Evolutionary conservation across 2,888 invertebrate genomes (phyloP), one percentile per base, ranked within the genome.

Genomic region (Hydraecia micacea): DNA sequence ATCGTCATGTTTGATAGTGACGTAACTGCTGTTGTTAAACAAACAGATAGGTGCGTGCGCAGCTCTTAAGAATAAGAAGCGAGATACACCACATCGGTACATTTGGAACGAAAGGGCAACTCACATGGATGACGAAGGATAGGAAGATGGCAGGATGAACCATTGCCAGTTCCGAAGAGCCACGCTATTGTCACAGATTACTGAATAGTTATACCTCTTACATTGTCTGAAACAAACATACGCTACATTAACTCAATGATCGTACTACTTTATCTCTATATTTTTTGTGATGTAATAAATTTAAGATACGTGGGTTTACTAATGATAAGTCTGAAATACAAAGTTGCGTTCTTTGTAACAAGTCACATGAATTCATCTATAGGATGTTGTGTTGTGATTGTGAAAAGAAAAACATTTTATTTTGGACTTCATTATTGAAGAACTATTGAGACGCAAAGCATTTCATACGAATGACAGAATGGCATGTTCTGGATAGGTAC

Each of bases 181-280:
- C 79, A 80, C 77, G 79, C 80, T 83, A 73, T 73, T 65, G 77
- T 80, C 72, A 72, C 70, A n/a, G n/a, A n/a, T n/a, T n/a, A n/a
- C n/a, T n/a, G n/a, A n/a, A n/a, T n/a, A n/a, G n/a, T n/a, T n/a
- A 77, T 52, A 52, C 77, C 83, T 87, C 74, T 88, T 68, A 86
- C 87, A 89, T 90, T 55, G 76, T 80, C 92, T 92, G 89, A 5
- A 91, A 92, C 91, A 91, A 91, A 80, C 74, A 83, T 75, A 75
- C 58, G 81, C 71, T 25, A 55, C 60, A 68, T 86, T 73, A 73
- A 21, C 28, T 18, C 18, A 46, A 32, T 63, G 32, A 49, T 60
- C n/a, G 58, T 49, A 49, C 46, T 32, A 49, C 36, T 42, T 68
- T 25, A 58, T 75, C 36, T 60, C 18, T 46, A 11, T 8, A 21